Conservation (phyloP, 2,113 vertebrate genomes). For the Poeciliopsis prolifica region DNA sequence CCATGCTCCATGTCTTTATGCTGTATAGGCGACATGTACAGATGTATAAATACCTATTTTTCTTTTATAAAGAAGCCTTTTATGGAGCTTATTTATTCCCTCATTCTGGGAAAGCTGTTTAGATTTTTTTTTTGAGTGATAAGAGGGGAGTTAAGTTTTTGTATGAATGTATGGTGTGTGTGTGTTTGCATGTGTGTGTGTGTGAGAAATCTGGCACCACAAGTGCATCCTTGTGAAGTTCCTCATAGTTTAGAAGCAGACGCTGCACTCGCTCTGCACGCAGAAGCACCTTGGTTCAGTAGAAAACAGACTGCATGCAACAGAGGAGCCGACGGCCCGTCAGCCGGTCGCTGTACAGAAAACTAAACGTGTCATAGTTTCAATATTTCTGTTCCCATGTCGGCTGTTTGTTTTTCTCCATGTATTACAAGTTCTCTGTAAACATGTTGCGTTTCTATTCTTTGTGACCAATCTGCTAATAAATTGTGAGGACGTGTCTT, state of each 20-base stretch:
- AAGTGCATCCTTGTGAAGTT: slow-evolving; percentile 54
- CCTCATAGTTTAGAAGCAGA: slow-evolving; percentile 66
- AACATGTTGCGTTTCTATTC: slow-evolving; percentile 42
- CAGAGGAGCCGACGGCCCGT: slow-evolving; percentile 54
- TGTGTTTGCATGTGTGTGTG: slow-evolving; percentile 32
- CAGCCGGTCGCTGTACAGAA: slow-evolving; percentile 57
- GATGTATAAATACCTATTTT: slow-evolving; percentile 78
- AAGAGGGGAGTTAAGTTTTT: slow-evolving; percentile 20
- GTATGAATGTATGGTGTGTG: slow-evolving; percentile 24
- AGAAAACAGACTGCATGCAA: slow-evolving; percentile 63
- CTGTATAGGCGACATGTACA: slow-evolving; percentile 77
- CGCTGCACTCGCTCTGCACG: slow-evolving; percentile 59
- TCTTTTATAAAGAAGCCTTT: slow-evolving; percentile 86
- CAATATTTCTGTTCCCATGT: slow-evolving; percentile 56
- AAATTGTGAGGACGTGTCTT: slow-evolving; percentile 71
- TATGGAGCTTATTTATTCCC: slow-evolving; percentile 77
- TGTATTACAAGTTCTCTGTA: slow-evolving; percentile 60
- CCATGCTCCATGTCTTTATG: slow-evolving; percentile 56
- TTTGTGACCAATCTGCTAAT: slow-evolving; percentile 78
- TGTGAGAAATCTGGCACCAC: slow-evolving; percentile 34
- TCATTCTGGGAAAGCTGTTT: slow-evolving; percentile 63
- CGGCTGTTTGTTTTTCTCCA: slow-evolving; percentile 28
- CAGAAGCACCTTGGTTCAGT: slow-evolving; percentile 76
- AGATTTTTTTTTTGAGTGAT: slow-evolving; percentile 25
- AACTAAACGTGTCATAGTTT: slow-evolving; percentile 34